Conservation (phyloP, 2,888 invertebrate genomes). For the Drosophila paramelanica region DNA sequence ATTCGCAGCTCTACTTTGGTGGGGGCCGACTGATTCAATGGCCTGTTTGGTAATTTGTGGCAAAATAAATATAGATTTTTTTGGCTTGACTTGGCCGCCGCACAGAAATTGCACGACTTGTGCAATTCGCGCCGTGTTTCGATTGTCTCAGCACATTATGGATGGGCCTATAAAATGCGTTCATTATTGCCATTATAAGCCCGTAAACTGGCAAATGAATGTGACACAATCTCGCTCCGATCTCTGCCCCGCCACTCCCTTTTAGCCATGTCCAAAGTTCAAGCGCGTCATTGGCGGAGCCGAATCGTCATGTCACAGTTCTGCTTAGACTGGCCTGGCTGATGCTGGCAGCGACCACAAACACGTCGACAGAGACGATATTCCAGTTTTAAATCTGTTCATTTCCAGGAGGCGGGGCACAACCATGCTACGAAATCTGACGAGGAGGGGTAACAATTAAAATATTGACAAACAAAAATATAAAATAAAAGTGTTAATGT, state of each 20-base stretch:
- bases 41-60: neutral
- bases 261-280: constrained; percentile 28
- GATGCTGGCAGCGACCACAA: constrained; percentile 34
- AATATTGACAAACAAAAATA: constrained; percentile 54
- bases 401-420: constrained; percentile 25
- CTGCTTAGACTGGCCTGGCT: constrained; percentile 22
- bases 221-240: constrained; percentile 52
- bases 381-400: constrained; percentile 78
- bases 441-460: constrained; percentile 52
- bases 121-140: constrained; percentile 54
- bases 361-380: constrained; percentile 68
- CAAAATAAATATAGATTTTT: neutral
- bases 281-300: constrained; percentile 51
- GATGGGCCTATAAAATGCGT: constrained; percentile 81
- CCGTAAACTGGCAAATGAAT: constrained; percentile 82
- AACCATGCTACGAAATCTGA: constrained; percentile 26
- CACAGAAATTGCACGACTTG: constrained; percentile 58
- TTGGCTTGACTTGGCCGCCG: constrained; percentile 13
- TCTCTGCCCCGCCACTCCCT: constrained; percentile 14
- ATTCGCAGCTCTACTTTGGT: neutral
- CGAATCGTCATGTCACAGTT: constrained; percentile 24
- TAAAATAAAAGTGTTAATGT: constrained; percentile 25
- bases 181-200: constrained; percentile 82
- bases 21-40: constrained; percentile 2
- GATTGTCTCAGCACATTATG: constrained; percentile 70